Conservation (phyloP, 2,797 vertebrate species). For the Telmatherina bonti region DNA sequence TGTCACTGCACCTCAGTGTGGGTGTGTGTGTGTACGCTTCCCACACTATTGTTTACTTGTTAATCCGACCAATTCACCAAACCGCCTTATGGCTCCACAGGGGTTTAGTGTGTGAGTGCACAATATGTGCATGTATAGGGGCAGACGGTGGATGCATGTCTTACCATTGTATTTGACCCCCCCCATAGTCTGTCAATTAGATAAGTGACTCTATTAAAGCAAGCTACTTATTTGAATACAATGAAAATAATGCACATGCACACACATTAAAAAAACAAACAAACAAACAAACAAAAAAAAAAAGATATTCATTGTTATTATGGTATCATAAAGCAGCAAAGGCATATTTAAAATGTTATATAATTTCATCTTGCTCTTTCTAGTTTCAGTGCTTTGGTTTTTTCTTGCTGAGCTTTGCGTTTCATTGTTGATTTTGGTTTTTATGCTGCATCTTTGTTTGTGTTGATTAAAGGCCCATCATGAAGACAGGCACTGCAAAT, state of each 20-base stretch:
- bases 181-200: conserved; percentile 50
- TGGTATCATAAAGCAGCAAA: too few species aligned
- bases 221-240: conserved; percentile 59
- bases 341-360: not conserved
- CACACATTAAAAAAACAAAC: not conserved
- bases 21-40: conserved; percentile 22
- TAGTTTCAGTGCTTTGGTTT: not conserved
- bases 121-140: conserved; percentile 35
- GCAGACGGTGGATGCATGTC: conserved; percentile 52
- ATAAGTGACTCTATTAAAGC: conserved; percentile 41
- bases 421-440: not conserved
- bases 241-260: conserved; percentile 41
- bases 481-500: not conserved
- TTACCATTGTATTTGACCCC: conserved; percentile 64
- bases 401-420: not conserved
- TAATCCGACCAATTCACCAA: conserved; percentile 65
- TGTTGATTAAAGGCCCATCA: not conserved
- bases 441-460: not conserved
- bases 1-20: conserved; percentile 19
- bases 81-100: conserved; percentile 53
- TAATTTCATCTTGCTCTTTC: too few species aligned
- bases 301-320: too few species aligned
- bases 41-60: conserved; percentile 68
- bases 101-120: conserved; percentile 37
- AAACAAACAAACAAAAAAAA: not conserved